Percentiles rank a stretch among this genome's conserved stretches.
These are phyloP conservation scores for Strigops habroptila DNA, from an alignment of 2,113 vertebrate species.

Conservation along the genomic window DNA sequence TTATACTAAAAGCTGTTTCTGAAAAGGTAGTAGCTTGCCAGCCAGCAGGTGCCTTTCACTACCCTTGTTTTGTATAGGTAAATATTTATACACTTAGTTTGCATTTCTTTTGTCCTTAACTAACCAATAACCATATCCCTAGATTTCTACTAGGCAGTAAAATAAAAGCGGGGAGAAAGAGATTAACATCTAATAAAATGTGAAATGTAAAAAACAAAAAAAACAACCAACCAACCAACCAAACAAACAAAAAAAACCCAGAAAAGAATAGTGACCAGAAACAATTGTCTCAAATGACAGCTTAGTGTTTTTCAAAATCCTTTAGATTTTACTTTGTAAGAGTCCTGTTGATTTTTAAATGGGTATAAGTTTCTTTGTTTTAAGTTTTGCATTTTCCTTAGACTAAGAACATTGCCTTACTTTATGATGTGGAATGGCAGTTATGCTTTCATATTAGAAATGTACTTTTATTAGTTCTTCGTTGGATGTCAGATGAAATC, in stretches of 20 bases:
- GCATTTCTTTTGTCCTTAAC: background rate
- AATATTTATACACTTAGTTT: background rate
- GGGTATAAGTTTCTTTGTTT: background rate
- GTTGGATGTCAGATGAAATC: background rate
- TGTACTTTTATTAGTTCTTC: background rate
- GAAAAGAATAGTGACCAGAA: background rate
- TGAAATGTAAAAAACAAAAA: background rate
- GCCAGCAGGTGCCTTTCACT: background rate
- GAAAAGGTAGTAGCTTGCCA: background rate
- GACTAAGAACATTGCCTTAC: background rate
- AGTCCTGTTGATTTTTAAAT: background rate
- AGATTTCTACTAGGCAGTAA: background rate
- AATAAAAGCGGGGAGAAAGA: background rate
- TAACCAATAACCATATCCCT: background rate
- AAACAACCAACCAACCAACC: background rate
- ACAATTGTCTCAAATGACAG: background rate
- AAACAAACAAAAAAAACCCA: background rate
- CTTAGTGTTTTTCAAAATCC: background rate
- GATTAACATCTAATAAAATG: background rate
- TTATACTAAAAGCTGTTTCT: background rate
- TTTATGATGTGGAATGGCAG: background rate
- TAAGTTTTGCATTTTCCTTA: background rate
- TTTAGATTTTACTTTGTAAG: background rate
- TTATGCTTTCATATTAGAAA: background rate
- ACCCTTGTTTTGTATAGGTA: background rate